Conservation (phyloP, 2,888 invertebrate species). For the Poecilus cupreus region DNA sequence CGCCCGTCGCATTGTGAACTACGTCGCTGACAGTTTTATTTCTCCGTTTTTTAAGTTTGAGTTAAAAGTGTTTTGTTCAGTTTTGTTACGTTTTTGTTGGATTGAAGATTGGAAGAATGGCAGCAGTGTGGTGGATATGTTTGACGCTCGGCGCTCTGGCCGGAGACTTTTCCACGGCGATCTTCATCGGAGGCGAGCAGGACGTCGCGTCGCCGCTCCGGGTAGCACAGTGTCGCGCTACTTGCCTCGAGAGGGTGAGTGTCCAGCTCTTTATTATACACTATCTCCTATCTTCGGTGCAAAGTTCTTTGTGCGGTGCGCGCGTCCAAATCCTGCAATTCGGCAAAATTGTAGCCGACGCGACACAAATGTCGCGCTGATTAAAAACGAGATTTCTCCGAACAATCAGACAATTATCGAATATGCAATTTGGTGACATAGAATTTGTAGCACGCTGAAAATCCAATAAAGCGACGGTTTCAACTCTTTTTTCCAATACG, state of each 20-base stretch:
- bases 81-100: slow-evolving; percentile 61
- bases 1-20: not conserved
- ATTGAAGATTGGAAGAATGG: slow-evolving; percentile 64
- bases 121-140: slow-evolving; percentile 62
- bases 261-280: not conserved
- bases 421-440: slow-evolving; percentile 6
- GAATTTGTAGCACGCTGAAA: slow-evolving; percentile 11
- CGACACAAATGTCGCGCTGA: not conserved
- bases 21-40: slow-evolving; percentile 43
- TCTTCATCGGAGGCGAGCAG: slow-evolving; percentile 76
- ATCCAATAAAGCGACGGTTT: slow-evolving; percentile 18
- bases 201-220: slow-evolving; percentile 83
- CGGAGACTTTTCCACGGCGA: slow-evolving; percentile 68
- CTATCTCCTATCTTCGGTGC: too few relatives aligned
- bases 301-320: not conserved
- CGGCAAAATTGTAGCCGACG: too few relatives aligned
- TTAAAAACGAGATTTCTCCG: not conserved
- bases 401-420: slow-evolving; percentile 28
- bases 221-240: slow-evolving; percentile 83
- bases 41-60: slow-evolving; percentile 58
- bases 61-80: slow-evolving; percentile 60
- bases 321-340: not conserved
- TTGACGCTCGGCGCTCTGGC: slow-evolving; percentile 63
- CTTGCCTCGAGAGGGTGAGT: slow-evolving; percentile 83
- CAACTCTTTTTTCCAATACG: slow-evolving; percentile 25